Base-by-base conservation (phyloP, 64 coral and sea anemone species). In the Pocillopora verrucosa region DNA sequence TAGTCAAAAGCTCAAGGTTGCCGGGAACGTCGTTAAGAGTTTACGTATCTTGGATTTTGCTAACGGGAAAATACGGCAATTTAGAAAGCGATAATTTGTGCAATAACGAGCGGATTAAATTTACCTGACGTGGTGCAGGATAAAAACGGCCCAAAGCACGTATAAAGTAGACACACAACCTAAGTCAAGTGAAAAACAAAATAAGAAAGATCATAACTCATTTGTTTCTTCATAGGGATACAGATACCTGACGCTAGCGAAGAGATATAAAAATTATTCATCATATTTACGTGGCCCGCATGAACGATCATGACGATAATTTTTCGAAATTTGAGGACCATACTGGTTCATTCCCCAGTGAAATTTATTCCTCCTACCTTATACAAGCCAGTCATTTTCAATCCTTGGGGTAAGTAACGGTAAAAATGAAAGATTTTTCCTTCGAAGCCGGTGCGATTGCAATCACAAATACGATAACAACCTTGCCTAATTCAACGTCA, bases 101-200 rank as follows among this genome's bases (percentile, higher is more conserved):
- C 11, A 57, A 79, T 26, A 57, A 79, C 19, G 10, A 26, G 41
- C 7, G 41, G 41, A 26, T 79, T 60, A 26, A 79, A 79, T 79
- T 79, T 85, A 85, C 82, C 82, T 85, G 82, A 24, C 82, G 45
- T 72, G 5, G 36, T 85, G 41, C 41, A 4, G 10, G 82, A 51
- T 38, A 72, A 65, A 51, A 41, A 45, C 35, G 35, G 57, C 56
- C 35, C 82, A 68, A 58, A 25, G 20, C 15, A 16, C 17, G 72
- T 20, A 25, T 25, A 57, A 68, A 85, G 38, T 34, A 72, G 82
- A 11, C 37, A 70, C 35, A 83, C 19, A 83, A 85, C 82, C 82
- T 85, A 38, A 45, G 82, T 72, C 20, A 45, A 85, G 16, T 57
- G 20, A 72, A 30, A 68, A 69, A 83, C 61, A 83, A 83, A 83